Conservation (phyloP, 2,888 invertebrate genomes). For the Noctuana brunneofusca region DNA sequence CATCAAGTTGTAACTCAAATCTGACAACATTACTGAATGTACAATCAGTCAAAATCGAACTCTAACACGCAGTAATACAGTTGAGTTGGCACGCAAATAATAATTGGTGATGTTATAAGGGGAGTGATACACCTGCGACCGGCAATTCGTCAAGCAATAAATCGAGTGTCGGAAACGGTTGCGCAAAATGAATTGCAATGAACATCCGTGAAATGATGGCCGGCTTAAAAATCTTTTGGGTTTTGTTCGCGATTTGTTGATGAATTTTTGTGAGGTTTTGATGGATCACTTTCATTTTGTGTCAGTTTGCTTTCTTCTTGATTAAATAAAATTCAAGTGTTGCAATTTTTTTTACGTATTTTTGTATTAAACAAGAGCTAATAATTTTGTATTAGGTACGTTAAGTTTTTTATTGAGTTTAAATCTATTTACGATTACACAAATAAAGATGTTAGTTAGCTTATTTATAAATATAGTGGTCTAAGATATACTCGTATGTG, state of each 20-base stretch:
- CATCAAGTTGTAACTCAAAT: conserved; percentile 44
- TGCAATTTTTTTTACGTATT: neutral
- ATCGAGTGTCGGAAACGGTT: conserved; percentile 39
- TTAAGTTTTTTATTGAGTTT: neutral
- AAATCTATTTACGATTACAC: too few species aligned
- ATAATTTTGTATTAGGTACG: too few species aligned
- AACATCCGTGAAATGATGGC: conserved; percentile 42
- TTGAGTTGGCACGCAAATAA: neutral
- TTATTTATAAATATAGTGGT: too few species aligned
- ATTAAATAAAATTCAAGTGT: neutral
- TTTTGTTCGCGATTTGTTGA: conserved; percentile 28
- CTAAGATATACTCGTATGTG: too few species aligned
- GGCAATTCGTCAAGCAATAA: conserved; percentile 40
- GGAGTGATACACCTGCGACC: conserved; percentile 39
- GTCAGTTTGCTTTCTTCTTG: too few species aligned
- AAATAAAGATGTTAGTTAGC: too few species aligned
- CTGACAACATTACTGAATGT: conserved; percentile 8
- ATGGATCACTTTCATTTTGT: conserved; percentile 13
- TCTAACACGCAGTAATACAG: conserved; percentile 5
- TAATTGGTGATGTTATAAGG: conserved; percentile 25
- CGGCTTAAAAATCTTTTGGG: conserved; percentile 34
- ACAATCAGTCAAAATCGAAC: neutral
- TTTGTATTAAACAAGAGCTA: too few species aligned
- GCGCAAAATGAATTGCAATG: conserved; percentile 43
- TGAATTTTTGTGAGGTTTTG: conserved; percentile 15